phyloP scores from a whole-genome alignment of 2,888 invertebrate genomes.

The Parnassius mnemosyne region DNA sequence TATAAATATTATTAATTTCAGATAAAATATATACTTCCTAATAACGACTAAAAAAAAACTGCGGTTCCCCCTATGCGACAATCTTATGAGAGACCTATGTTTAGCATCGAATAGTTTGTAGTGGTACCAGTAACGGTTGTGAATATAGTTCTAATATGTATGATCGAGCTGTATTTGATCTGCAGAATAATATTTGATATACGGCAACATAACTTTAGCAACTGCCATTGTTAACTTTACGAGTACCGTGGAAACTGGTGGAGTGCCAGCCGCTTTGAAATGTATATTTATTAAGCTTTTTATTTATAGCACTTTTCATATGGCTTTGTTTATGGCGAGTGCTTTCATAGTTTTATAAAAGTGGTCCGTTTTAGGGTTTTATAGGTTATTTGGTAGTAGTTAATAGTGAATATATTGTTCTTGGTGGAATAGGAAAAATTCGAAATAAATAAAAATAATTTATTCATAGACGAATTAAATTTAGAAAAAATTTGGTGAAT shows the following conservation, averaged over 20 bases:
- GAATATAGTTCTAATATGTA: background rate
- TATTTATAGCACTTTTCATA: constrained; percentile 11
- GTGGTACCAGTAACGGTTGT: no score
- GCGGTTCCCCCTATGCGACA: no score
- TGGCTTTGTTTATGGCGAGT: background rate
- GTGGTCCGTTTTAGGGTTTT: background rate
- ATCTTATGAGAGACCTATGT: no score
- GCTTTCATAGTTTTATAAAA: background rate
- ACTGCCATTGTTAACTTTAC: constrained; percentile 1
- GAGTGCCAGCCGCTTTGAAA: background rate
- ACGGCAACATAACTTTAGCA: background rate
- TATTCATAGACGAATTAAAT: no score
- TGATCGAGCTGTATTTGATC: background rate
- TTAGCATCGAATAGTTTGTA: no score
- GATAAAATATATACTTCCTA: no score
- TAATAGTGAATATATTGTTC: background rate
- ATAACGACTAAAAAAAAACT: no score
- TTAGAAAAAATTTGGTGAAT: no score
- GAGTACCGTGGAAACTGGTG: background rate
- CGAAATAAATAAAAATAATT: no score
- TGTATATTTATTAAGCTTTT: constrained; percentile 6
- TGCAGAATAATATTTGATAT: background rate
- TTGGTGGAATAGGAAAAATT: background rate
- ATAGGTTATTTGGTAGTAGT: background rate
- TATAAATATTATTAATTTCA: no score